A percentile compares a stretch with the other conserved stretches of the same genome.
Conservation (phyloP, 2,797 vertebrate species). For the Sitta carolinensis region DNA sequence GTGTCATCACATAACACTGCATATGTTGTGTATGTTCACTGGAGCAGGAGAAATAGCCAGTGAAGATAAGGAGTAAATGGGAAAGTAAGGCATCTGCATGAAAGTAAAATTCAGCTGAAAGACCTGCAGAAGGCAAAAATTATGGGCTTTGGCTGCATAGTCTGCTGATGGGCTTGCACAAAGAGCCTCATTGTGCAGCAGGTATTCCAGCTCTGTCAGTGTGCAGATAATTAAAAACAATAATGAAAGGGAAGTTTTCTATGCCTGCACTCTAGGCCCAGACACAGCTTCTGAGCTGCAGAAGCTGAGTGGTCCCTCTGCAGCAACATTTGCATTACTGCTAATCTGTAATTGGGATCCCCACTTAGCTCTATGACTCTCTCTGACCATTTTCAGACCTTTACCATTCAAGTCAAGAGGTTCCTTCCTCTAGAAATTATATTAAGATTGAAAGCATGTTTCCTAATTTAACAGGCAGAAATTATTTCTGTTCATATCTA, state of each 20-base stretch:
- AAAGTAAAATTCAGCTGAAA: background rate
- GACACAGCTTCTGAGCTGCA: conserved; percentile 18
- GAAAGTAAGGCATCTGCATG: background rate
- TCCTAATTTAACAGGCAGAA: conserved; percentile 35
- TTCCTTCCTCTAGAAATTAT: conserved; percentile 36
- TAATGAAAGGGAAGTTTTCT: conserved; percentile 29
- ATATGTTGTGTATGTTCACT: background rate
- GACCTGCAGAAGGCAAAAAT: background rate
- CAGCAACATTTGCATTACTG: conserved; percentile 57
- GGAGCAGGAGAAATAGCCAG: background rate
- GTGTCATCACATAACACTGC: background rate
- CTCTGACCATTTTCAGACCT: conserved; percentile 65
- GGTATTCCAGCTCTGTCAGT: background rate
- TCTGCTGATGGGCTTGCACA: background rate
- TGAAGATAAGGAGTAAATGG: background rate
- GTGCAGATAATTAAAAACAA: conserved; percentile 49
- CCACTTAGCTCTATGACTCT: conserved; percentile 53
- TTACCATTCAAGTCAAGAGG: conserved; percentile 54
- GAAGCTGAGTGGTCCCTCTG: conserved; percentile 30
- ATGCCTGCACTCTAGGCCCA: background rate
- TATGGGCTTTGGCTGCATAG: background rate
- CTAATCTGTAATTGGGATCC: conserved; percentile 50
- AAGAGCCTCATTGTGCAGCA: conserved; percentile 8
- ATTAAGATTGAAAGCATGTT: conserved; percentile 46
- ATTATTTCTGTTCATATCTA: background rate